Conservation (phyloP, 2,797 vertebrate genomes). For the Cichlasoma orientale region DNA sequence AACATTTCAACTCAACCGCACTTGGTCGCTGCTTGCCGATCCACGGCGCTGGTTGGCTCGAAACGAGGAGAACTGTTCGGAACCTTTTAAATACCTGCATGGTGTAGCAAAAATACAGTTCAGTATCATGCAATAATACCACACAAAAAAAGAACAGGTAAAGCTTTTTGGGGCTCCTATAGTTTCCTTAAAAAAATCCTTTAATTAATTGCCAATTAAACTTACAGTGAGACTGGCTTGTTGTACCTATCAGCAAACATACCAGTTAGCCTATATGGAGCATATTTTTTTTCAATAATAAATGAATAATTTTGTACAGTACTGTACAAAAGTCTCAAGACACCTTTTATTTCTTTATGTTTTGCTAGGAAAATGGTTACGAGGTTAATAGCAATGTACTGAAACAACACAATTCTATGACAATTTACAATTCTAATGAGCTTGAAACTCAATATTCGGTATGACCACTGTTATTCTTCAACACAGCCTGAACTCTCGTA, state of each 20-base stretch:
- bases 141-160: no score
- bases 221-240: background rate
- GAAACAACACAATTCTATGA: no score
- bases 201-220: background rate
- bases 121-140: no score
- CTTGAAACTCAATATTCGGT: background rate
- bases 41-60: conserved; percentile 57
- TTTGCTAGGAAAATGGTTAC: background rate
- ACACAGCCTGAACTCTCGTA: background rate
- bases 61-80: conserved; percentile 9
- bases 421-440: background rate
- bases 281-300: background rate
- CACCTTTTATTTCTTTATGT: background rate
- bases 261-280: background rate
- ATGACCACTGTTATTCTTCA: background rate
- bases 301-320: background rate
- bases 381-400: background rate
- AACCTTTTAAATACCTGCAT: background rate
- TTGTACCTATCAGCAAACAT: background rate
- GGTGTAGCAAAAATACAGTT: no score
- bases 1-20: conserved; percentile 50
- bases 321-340: background rate
- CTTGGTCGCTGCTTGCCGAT: conserved; percentile 17
- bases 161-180: background rate
- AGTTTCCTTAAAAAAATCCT: background rate